Conservation (phyloP, 2,797 vertebrate species). For the Poeciliopsis paucimaculata region DNA sequence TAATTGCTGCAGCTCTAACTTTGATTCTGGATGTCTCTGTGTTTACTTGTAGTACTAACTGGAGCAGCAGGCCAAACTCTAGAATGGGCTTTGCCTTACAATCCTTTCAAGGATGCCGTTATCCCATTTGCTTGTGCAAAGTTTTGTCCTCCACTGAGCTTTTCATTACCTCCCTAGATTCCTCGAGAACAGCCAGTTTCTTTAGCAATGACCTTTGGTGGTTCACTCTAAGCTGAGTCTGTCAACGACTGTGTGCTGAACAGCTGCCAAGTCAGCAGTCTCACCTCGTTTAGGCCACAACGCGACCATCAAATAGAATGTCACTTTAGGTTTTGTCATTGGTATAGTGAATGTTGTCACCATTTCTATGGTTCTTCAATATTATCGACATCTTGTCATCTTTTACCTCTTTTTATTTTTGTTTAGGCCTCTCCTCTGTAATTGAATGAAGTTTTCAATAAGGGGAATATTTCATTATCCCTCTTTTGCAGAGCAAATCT, state of each 20-base stretch:
- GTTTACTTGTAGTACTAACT: not conserved
- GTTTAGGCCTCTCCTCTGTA: not conserved
- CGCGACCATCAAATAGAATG: not conserved
- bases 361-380: not conserved
- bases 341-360: not conserved
- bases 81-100: not conserved
- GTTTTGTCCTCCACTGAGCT: not conserved
- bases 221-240: not conserved
- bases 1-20: not conserved
- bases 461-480: not conserved
- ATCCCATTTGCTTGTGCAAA: not conserved
- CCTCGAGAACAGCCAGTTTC: not conserved
- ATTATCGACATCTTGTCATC: not conserved
- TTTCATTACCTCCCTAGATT: not conserved
- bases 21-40: not conserved
- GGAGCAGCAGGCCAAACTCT: not conserved
- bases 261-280: not conserved
- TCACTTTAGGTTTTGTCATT: not conserved
- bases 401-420: not conserved
- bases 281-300: not conserved
- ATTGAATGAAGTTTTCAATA: not conserved
- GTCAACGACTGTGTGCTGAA: not conserved
- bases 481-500: not conserved
- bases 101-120: not conserved
- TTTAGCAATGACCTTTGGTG: not conserved